A percentile compares a stretch with the other conserved stretches of the same genome.
Conservation (phyloP, 1,140 invertebrate genomes). For the Temnothorax nylanderi region DNA sequence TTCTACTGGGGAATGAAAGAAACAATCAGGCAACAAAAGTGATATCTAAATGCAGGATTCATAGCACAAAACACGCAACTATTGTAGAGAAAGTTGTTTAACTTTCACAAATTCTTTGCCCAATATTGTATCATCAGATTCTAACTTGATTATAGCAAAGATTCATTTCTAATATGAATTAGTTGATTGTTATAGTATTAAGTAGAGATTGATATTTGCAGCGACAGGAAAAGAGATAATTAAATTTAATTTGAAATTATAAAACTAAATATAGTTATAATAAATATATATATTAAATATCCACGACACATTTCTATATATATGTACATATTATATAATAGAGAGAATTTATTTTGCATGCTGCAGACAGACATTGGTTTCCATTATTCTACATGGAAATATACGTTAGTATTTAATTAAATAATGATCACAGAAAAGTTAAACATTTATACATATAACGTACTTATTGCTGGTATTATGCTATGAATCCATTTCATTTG, state of each 20-base stretch:
- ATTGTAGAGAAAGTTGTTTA: slow-evolving; percentile 8
- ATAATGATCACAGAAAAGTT: slow-evolving; percentile 19
- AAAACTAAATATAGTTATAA: slow-evolving; percentile 4
- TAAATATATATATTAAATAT: background rate
- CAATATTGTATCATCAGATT: background rate
- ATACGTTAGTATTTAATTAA: slow-evolving; percentile 31
- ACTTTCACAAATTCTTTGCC: background rate
- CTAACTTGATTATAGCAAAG: slow-evolving; percentile 11
- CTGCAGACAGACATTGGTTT: background rate
- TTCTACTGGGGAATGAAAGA: slow-evolving; percentile 71
- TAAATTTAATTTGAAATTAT: slow-evolving; percentile 30
- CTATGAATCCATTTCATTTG: slow-evolving; percentile 69
- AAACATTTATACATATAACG: background rate
- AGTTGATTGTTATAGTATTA: background rate
- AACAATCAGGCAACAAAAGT: slow-evolving; percentile 38
- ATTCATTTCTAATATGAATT: slow-evolving; percentile 16
- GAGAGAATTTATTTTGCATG: background rate
- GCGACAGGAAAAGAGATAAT: background rate
- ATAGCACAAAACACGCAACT: slow-evolving; percentile 70
- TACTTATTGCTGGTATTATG: slow-evolving; percentile 73
- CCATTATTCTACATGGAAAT: slow-evolving; percentile 10
- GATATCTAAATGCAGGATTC: slow-evolving; percentile 62
- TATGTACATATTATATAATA: background rate
- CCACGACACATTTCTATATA: background rate
- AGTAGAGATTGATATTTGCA: background rate